Percentiles rank a stretch among this genome's conserved stretches.
These are phyloP conservation scores for Hippocampus mohnikei DNA, from an alignment of 2,113 vertebrate genomes.

Conservation along the genomic window DNA sequence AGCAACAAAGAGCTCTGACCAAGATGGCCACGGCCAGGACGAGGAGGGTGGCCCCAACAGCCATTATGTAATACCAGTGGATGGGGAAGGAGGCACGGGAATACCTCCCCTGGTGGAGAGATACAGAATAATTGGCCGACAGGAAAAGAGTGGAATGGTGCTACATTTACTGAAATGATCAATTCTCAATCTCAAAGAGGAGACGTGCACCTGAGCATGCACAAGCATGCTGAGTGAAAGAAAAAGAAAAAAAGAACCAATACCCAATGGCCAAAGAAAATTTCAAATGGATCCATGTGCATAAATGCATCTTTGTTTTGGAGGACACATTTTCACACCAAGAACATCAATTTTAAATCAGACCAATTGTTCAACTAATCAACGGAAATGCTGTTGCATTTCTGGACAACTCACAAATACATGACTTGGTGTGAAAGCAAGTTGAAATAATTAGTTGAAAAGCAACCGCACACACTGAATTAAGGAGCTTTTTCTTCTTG, in stretches of 20 bases:
- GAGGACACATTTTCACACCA: conserved; percentile 67
- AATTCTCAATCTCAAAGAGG: conserved; percentile 37
- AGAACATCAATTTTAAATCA: conserved; percentile 50
- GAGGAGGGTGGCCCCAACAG: conserved; percentile 91
- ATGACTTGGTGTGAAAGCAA: conserved; percentile 64
- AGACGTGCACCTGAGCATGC: conserved; percentile 69
- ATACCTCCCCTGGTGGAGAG: conserved; percentile 97
- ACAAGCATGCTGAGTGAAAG: conserved; percentile 66
- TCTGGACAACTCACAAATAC: conserved; percentile 23
- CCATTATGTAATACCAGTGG: conserved; percentile 99
- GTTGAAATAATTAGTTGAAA: conserved; percentile 59
- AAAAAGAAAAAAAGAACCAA: conserved; percentile 43
- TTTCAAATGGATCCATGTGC: conserved; percentile 18
- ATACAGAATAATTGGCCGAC: conserved; percentile 91
- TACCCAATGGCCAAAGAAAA: conserved; percentile 46
- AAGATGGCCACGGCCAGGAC: conserved; percentile 91
- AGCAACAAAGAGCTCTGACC: conserved; percentile 94
- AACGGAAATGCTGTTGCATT: conserved; percentile 22
- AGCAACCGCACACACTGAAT: conserved; percentile 53
- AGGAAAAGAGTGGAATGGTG: conserved; percentile 65
- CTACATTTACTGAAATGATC: conserved; percentile 23
- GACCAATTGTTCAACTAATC: conserved; percentile 42
- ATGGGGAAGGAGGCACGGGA: conserved; percentile 94
- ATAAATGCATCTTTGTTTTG: conserved; percentile 53
- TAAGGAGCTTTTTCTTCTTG: conserved; percentile 48